Evolutionary conservation across 2,888 invertebrate genomes (phyloP).

Genomic region (Mimachlamys varia): DNA sequence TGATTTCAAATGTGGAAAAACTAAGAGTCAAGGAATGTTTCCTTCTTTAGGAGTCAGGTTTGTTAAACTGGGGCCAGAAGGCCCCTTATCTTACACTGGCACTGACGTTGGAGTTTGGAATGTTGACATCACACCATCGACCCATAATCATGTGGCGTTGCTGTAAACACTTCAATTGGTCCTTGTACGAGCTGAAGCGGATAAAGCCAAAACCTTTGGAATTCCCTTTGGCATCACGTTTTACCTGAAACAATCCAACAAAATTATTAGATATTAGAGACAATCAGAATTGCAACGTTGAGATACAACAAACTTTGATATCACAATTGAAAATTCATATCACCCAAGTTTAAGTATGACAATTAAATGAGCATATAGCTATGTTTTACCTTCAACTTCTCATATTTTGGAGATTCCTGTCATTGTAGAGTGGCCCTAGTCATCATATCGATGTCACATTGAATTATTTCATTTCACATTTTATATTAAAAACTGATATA

Average conservation of each 20-base stretch:
- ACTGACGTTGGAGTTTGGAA: constrained; percentile 94
- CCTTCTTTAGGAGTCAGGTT: background rate
- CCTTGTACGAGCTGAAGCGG: constrained; percentile 96
- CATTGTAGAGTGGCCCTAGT: too few species aligned
- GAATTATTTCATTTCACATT: too few species aligned
- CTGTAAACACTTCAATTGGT: constrained; percentile 96
- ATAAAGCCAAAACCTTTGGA: constrained; percentile 99
- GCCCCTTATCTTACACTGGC: background rate
- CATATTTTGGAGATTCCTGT: too few species aligned
- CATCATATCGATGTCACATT: too few species aligned
- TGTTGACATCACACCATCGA: constrained; percentile 98
- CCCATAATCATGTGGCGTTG: constrained; percentile 98
- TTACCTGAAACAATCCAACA: constrained; percentile 64
- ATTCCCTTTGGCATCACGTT: constrained; percentile 87
- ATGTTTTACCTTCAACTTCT: too few species aligned
- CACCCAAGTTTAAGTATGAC: too few species aligned
- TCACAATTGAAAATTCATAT: too few species aligned
- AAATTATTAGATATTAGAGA: background rate
- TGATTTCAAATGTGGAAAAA: background rate
- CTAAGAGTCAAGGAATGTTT: too few species aligned
- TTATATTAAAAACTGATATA: too few species aligned
- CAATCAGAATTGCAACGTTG: too few species aligned
- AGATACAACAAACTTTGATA: too few species aligned
- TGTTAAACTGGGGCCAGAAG: background rate
- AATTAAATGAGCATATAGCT: too few species aligned